These are phyloP conservation scores for Hirundo rustica DNA, from an alignment of 2,797 vertebrate species.

Conservation along the genomic window DNA sequence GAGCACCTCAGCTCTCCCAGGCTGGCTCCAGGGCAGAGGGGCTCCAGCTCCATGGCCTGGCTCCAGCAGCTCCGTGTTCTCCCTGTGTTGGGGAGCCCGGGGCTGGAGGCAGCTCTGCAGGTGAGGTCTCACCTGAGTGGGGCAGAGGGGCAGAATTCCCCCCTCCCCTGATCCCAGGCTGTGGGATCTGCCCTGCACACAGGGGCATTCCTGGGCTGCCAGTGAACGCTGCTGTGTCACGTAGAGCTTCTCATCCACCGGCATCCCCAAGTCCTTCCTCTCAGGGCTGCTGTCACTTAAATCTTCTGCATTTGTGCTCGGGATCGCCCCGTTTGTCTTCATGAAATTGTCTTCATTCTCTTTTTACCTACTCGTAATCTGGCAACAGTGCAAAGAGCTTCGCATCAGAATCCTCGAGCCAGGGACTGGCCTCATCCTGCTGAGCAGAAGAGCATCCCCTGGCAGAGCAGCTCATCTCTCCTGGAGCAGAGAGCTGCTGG, in stretches of 20 bases:
- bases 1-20: background rate
- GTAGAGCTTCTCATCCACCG: background rate
- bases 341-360: background rate
- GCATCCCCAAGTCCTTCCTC: background rate
- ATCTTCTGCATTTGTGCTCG: background rate
- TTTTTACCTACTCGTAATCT: background rate
- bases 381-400: background rate
- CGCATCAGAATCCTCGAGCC: background rate
- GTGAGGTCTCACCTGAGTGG: background rate
- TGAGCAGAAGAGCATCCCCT: background rate
- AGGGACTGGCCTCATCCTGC: background rate
- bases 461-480: background rate
- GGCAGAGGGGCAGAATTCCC: background rate
- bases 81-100: background rate
- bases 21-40: background rate
- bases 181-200: background rate
- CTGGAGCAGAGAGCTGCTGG: background rate
- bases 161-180: background rate
- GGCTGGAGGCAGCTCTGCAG: background rate
- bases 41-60: rapidly evolving
- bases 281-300: background rate
- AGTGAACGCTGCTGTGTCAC: background rate
- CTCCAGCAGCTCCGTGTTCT: background rate
- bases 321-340: background rate
- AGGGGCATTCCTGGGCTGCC: background rate